Percentiles rank a stretch among this genome's conserved stretches.
These are phyloP conservation scores for Andrena fulva DNA, from an alignment of 2,888 invertebrate species.

Conservation along the genomic window DNA sequence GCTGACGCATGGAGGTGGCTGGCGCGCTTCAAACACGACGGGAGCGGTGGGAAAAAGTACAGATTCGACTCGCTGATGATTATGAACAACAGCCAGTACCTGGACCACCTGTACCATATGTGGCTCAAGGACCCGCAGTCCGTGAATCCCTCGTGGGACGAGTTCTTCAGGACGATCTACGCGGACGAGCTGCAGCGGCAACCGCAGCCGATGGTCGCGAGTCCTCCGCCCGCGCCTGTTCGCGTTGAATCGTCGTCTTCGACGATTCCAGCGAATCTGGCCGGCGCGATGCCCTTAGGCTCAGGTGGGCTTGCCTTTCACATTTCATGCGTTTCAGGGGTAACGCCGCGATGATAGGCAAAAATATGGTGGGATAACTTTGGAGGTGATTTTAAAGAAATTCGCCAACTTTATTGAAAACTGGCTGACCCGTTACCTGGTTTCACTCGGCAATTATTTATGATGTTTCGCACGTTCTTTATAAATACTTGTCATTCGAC, in stretches of 20 bases:
- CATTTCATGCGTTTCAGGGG: too few relatives aligned
- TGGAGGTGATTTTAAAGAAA: too few relatives aligned
- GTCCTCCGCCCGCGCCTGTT: not conserved
- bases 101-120: conserved; percentile 77
- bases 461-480: too few relatives aligned
- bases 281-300: not conserved
- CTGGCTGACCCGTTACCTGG: too few relatives aligned
- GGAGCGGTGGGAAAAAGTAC: not conserved
- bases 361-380: too few relatives aligned
- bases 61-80: conserved; percentile 70
- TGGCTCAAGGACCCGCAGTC: conserved; percentile 77
- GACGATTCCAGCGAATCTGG: not conserved
- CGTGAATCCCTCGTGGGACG: conserved; percentile 76
- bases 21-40: conserved; percentile 34
- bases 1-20: not conserved
- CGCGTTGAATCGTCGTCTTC: conserved; percentile 15
- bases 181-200: not conserved
- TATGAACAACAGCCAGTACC: conserved; percentile 75
- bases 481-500: too few relatives aligned
- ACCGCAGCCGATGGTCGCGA: too few relatives aligned
- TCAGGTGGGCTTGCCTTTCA: not conserved
- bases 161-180: conserved; percentile 70
- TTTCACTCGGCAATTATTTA: too few relatives aligned
- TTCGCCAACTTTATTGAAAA: too few relatives aligned
- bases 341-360: too few relatives aligned